Conservation (phyloP, 2,888 invertebrate species). For the Gerris lacustris region DNA sequence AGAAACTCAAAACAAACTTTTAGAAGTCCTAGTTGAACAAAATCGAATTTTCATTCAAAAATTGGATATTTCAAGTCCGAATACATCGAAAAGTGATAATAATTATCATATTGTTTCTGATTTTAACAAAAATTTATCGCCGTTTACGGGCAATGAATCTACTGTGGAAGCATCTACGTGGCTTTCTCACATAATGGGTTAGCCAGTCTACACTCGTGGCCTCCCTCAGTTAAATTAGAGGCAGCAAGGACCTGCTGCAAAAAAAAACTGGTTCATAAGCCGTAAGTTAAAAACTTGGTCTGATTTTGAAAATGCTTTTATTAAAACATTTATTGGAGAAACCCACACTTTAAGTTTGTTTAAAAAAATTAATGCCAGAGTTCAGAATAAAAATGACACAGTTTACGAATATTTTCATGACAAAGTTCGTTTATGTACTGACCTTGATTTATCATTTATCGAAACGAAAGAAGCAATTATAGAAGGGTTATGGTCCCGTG, state of each 20-base stretch:
- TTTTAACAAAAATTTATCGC: not conserved
- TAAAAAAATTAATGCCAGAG: not conserved
- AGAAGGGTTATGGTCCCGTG: not conserved
- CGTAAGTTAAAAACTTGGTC: not conserved
- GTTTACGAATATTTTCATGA: not conserved
- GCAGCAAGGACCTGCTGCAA: not conserved
- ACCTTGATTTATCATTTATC: not conserved
- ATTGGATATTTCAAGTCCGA: not conserved
- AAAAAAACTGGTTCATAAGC: not conserved
- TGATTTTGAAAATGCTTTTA: not conserved
- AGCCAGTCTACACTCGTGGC: not conserved
- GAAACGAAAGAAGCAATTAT: not conserved
- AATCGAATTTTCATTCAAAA: not conserved
- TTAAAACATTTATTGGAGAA: not conserved
- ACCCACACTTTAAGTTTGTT: not conserved
- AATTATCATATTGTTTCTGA: not conserved
- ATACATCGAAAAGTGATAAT: not conserved
- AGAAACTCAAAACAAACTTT: not conserved
- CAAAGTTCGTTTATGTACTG: not conserved
- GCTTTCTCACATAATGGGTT: not conserved
- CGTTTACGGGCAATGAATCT: not conserved
- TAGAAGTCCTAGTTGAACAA: not conserved
- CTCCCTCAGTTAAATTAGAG: not conserved
- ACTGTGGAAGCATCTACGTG: not conserved
- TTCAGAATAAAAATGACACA: not conserved